phyloP scores from a whole-genome alignment of 2,113 vertebrate genomes.

The Daubentonia madagascariensis region DNA sequence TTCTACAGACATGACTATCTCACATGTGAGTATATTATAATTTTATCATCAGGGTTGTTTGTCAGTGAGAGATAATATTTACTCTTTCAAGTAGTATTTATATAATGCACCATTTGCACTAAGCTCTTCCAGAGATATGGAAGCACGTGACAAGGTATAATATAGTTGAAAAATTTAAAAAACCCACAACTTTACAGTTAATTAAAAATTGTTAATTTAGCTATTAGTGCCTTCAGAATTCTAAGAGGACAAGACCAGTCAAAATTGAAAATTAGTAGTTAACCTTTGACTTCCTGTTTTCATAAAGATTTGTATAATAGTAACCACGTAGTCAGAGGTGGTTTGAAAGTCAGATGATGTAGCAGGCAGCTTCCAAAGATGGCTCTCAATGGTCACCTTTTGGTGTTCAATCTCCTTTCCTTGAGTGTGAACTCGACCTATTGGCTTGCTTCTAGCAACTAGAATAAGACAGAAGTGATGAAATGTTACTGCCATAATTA shows the following conservation, averaged over 20 bases:
- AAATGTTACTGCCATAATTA: neutral
- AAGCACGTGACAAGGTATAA: neutral
- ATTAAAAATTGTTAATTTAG: neutral
- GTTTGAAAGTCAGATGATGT: neutral
- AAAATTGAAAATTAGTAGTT: neutral
- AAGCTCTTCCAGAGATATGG: neutral
- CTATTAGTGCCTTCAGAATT: neutral
- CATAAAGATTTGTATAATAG: neutral
- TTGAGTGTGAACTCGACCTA: neutral
- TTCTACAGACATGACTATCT: neutral
- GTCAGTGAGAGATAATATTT: neutral
- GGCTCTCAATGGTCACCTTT: neutral
- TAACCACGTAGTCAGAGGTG: neutral
- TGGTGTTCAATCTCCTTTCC: neutral
- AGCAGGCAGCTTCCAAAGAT: neutral
- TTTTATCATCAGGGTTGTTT: neutral
- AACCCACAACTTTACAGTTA: neutral
- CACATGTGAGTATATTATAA: neutral
- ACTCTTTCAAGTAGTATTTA: neutral
- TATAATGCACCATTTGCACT: neutral
- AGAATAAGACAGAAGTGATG: neutral
- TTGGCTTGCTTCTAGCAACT: neutral
- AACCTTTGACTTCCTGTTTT: neutral
- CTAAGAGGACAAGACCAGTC: neutral
- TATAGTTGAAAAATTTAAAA: neutral